These are phyloP conservation scores for Busseola fusca DNA, from an alignment of 2,888 invertebrate species.

Conservation along the genomic window DNA sequence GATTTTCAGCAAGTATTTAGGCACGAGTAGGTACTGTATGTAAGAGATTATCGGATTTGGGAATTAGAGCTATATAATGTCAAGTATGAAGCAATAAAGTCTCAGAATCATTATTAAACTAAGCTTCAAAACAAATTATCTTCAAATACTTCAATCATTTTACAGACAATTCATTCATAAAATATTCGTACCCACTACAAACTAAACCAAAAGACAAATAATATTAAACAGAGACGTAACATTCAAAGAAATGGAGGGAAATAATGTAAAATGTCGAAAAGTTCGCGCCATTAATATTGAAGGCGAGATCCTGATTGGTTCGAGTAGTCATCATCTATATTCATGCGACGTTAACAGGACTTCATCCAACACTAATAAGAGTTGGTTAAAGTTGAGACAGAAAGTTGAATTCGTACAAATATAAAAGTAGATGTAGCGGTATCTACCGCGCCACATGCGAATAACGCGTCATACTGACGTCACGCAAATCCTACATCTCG, in stretches of 20 bases:
- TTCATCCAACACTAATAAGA: constrained; percentile 8
- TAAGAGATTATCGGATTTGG: constrained; percentile 20
- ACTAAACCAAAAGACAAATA: neutral
- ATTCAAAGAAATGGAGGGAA: constrained; percentile 3
- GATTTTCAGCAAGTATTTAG: neutral
- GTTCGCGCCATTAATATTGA: constrained; percentile 17
- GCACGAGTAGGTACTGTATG: neutral
- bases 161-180: neutral
- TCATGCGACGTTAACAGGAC: constrained; percentile 19
- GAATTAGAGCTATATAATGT: neutral
- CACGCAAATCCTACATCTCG: no score
- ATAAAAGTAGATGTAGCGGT: neutral
- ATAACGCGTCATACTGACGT: no score
- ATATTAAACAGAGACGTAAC: constrained; percentile 1
- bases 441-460: no score
- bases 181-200: neutral
- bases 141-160: neutral
- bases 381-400: neutral
- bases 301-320: constrained; percentile 6
- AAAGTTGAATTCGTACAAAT: constrained; percentile 3
- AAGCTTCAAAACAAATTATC: neutral
- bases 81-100: neutral
- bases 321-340: constrained; percentile 29
- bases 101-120: constrained; percentile 7
- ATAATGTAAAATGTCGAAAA: constrained; percentile 13